Conservation (phyloP, 2,888 invertebrate genomes). For the Eupeodes luniger region DNA sequence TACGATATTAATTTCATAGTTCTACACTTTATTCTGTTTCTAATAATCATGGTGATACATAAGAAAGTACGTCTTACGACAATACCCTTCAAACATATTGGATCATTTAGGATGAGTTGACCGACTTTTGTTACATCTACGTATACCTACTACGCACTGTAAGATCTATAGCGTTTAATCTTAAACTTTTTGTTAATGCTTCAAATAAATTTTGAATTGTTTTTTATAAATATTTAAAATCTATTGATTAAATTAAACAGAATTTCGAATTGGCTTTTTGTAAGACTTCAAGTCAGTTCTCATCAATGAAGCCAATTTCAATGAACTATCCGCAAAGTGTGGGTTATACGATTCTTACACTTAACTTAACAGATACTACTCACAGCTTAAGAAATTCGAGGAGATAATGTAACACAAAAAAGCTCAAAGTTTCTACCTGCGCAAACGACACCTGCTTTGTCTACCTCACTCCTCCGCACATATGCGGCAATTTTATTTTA, state of each 20-base stretch:
- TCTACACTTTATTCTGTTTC: too few species aligned
- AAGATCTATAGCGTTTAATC: too few species aligned
- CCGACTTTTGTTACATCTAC: too few species aligned
- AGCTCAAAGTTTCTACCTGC: constrained; percentile 59
- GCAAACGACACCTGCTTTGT: constrained; percentile 68
- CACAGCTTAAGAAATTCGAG: constrained; percentile 6
- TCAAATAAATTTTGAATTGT: too few species aligned
- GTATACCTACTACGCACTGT: too few species aligned
- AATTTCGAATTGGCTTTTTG: background rate
- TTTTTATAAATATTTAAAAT: too few species aligned
- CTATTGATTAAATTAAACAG: background rate
- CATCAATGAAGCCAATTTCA: background rate
- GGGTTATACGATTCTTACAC: background rate
- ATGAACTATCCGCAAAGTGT: background rate
- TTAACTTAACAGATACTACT: background rate
- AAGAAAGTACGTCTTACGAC: too few species aligned
- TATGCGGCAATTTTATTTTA: constrained; percentile 3
- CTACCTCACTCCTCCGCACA: constrained; percentile 42
- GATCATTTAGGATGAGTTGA: too few species aligned
- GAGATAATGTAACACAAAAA: constrained; percentile 29
- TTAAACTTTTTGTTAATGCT: too few species aligned
- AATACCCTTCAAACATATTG: too few species aligned
- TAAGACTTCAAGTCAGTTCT: background rate
- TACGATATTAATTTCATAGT: background rate
- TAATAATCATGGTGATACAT: too few species aligned